These are phyloP conservation scores for Lymantria dispar DNA, from an alignment of 2,888 invertebrate genomes.

Conservation along the genomic window DNA sequence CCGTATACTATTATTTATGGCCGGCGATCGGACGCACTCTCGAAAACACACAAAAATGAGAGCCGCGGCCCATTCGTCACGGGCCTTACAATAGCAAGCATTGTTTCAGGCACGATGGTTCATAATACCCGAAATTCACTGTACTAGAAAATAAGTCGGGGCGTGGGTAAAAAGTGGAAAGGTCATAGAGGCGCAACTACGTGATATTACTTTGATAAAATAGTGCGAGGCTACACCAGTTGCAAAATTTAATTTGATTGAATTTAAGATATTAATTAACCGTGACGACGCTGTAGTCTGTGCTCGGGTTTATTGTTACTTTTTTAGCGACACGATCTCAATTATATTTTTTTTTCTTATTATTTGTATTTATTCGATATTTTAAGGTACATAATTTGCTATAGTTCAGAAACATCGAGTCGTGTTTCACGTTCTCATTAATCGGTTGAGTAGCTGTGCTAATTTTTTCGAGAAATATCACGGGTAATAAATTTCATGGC, in stretches of 20 bases:
- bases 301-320: conserved; percentile 59
- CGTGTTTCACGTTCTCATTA: conserved; percentile 78
- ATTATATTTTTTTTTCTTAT: conserved; percentile 62
- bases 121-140: conserved; percentile 55
- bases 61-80: conserved; percentile 69
- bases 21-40: conserved; percentile 63
- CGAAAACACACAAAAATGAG: conserved; percentile 76
- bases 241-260: conserved; percentile 68
- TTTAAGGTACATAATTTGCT: conserved; percentile 70
- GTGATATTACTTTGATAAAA: conserved; percentile 34
- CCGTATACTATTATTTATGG: conserved; percentile 70
- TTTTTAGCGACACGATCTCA: conserved; percentile 67
- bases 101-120: conserved; percentile 68
- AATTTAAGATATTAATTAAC: conserved; percentile 73
- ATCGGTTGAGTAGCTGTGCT: conserved; percentile 75
- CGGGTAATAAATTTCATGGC: conserved; percentile 67
- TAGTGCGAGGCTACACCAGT: conserved; percentile 44
- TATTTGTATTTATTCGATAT: conserved; percentile 58
- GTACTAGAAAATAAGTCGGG: conserved; percentile 59
- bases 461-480: conserved; percentile 74
- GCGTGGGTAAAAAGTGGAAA: conserved; percentile 46
- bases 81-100: conserved; percentile 62
- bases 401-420: conserved; percentile 61
- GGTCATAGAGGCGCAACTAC: conserved; percentile 36
- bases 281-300: conserved; percentile 54